phyloP scores from a whole-genome alignment of 2,113 vertebrate species.

The Pterocles gutturalis region DNA sequence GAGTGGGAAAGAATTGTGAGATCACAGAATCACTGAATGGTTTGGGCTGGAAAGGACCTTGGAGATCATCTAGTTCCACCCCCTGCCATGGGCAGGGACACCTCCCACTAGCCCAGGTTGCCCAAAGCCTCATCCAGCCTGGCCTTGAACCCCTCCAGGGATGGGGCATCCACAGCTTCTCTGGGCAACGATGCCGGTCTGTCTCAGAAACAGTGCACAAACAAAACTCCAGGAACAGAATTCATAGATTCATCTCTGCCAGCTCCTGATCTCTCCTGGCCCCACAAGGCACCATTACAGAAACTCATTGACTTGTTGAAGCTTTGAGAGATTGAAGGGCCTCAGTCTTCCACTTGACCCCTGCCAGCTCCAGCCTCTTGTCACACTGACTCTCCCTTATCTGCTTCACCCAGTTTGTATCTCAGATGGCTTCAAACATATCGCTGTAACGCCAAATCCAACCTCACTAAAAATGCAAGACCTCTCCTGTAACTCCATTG shows the following conservation, averaged over 20 bases:
- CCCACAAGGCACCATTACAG: background rate
- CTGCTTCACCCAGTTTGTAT: background rate
- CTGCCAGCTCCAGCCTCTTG: background rate
- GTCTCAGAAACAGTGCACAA: background rate
- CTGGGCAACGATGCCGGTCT: background rate
- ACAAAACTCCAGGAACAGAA: background rate
- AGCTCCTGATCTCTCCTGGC: background rate
- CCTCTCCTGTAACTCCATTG: background rate
- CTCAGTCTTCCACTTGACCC: background rate
- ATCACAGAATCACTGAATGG: too few species aligned
- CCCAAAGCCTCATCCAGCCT: too few species aligned
- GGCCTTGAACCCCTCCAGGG: too few species aligned
- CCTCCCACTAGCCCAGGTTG: too few species aligned
- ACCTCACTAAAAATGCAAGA: slow-evolving; percentile 2
- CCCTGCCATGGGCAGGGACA: too few species aligned
- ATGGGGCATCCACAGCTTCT: too few species aligned
- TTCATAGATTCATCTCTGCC: background rate
- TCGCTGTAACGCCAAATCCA: background rate
- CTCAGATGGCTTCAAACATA: background rate
- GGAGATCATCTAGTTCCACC: too few species aligned
- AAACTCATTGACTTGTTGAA: background rate
- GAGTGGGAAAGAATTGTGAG: background rate
- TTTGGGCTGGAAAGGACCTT: too few species aligned
- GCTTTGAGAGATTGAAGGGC: background rate
- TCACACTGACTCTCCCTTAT: background rate